Evolutionary conservation across 2,113 vertebrate genomes (phyloP), one percentile per base, ranked within the genome.

Genomic region (Sceloporus undulatus): DNA sequence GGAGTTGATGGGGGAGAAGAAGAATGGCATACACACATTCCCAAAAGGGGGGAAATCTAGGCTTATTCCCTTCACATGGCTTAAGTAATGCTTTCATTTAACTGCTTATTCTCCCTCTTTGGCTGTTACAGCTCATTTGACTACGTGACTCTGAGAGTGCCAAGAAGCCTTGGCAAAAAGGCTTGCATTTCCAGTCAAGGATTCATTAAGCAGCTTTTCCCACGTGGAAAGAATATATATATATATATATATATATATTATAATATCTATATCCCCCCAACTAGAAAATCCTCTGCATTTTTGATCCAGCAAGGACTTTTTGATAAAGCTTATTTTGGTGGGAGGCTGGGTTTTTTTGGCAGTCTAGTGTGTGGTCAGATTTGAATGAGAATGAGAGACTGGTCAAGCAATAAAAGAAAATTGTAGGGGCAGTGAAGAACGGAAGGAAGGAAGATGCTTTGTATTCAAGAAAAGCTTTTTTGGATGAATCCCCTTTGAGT

Each of bases 151-250:
- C 88, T 86, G 93, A 92, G 93, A 91, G 89, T 92, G 96, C 93
- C 96, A 96, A 94, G 89, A 91, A 92, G 93, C 93, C 95, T 95
- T 95, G 94, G 94, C 93, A 93, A 89, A 82, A 89, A 0, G 10
- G n/a, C 94, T 85, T 25, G 13, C 7, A 89, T 95, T 94, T 93
- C 89, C 92, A 93, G 91, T 87, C 92, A 94, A 83, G 0, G 95
- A 96, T 95, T 95, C 95, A 95, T 96, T 96, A 95, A 95, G 94
- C 93, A 94, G 95, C 93, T 96, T 96, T 96, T 92, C 92, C 94
- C 87, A 71, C 93, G 93, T 94, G 94, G 90, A 94, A 6, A 86
- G 7, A 79, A 9, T n/a, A 78, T 27, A 9, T 2, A 27, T 4
- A 71, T 65, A 29, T 38, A 75, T 94, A 94, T 94, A 94, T 88